Evolutionary conservation across 2,113 vertebrate genomes (phyloP).

Genomic region (Brevimyrus niger): DNA sequence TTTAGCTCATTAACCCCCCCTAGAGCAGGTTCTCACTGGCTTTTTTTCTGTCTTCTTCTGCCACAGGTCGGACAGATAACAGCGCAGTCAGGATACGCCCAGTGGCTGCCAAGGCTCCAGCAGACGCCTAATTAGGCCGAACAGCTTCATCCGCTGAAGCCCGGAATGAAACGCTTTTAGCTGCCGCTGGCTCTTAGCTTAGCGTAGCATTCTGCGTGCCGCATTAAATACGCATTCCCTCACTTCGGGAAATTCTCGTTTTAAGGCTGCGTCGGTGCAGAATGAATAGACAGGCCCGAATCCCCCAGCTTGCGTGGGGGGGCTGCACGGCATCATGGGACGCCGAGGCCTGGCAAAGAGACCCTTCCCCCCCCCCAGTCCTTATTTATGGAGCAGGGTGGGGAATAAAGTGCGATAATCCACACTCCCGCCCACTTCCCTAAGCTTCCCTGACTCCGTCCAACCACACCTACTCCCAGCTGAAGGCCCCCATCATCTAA

Average conservation of each 20-base stretch:
- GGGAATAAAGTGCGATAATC: not conserved
- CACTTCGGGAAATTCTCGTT: not conserved
- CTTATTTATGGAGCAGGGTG: not conserved
- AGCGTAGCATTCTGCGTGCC: not conserved
- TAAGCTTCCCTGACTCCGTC: not conserved
- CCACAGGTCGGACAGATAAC: not conserved
- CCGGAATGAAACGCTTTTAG: not conserved
- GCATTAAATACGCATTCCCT: not conserved
- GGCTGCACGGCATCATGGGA: not conserved
- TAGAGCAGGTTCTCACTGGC: not conserved
- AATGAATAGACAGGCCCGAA: not conserved
- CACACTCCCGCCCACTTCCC: too few species aligned
- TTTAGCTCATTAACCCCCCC: slow-evolving; percentile 1
- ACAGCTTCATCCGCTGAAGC: not conserved
- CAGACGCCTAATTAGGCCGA: not conserved
- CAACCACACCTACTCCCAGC: not conserved
- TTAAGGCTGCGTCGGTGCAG: not conserved
- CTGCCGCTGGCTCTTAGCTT: not conserved
- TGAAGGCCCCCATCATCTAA: not conserved
- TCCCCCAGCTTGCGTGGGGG: not conserved
- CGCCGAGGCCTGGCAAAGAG: not conserved
- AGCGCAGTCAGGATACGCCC: not conserved
- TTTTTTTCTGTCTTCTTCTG: not conserved
- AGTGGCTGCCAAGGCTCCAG: not conserved
- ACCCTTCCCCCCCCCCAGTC: not conserved